Evolutionary conservation across 2,888 invertebrate genomes (phyloP).

Genomic region (Zootermopsis nevadensis): DNA sequence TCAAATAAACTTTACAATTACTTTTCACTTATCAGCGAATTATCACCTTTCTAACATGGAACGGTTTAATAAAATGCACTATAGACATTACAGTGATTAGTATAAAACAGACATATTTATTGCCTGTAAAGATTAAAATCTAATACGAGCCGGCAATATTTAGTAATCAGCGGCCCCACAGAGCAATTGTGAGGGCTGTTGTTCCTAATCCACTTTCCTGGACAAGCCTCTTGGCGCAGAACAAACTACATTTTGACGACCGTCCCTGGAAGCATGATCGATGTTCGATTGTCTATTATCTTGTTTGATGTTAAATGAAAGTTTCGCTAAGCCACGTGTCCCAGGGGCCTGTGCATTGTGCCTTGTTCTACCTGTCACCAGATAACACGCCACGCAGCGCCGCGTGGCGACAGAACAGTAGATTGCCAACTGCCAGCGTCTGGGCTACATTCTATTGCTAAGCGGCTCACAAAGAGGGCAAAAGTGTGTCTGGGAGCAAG

Average conservation of each 20-base stretch:
- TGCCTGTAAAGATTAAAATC: background rate
- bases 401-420: background rate
- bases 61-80: too few relatives aligned
- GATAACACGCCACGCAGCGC: background rate
- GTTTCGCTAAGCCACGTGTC: slow-evolving; percentile 12
- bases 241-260: background rate
- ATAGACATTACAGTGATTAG: too few relatives aligned
- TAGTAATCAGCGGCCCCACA: too few relatives aligned
- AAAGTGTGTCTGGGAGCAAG: too few relatives aligned
- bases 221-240: background rate
- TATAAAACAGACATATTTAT: too few relatives aligned
- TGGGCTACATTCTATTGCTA: too few relatives aligned
- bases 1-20: too few relatives aligned
- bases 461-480: too few relatives aligned
- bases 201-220: background rate
- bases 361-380: slow-evolving; percentile 24
- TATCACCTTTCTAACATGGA: too few relatives aligned
- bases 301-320: slow-evolving; percentile 14
- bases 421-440: too few relatives aligned
- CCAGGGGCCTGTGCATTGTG: background rate
- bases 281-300: slow-evolving; percentile 21
- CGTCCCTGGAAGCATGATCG: background rate
- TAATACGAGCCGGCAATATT: background rate
- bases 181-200: background rate
- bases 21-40: too few relatives aligned